A percentile compares a stretch with the other conserved stretches of the same genome.
These are phyloP conservation scores for Percina caprodes DNA, from an alignment of 2,113 vertebrate species.

Conservation along the genomic window DNA sequence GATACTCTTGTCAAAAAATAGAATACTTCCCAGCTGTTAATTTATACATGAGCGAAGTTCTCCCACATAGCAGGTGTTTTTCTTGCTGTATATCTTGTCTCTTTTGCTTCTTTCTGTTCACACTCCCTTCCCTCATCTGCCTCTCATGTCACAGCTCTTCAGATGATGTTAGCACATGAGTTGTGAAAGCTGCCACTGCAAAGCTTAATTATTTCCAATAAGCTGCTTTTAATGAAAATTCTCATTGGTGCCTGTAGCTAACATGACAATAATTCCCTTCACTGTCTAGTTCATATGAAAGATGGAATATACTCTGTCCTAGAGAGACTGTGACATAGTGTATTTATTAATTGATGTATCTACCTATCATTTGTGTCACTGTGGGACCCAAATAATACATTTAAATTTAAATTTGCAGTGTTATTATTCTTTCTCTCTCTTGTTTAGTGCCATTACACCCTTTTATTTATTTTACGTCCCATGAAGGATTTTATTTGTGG, in stretches of 20 bases:
- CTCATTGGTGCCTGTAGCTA: constrained; percentile 12
- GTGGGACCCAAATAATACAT: neutral
- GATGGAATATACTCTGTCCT: neutral
- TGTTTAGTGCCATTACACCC: neutral
- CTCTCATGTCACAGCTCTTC: constrained; percentile 33
- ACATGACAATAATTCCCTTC: constrained; percentile 1
- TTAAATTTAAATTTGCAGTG: neutral
- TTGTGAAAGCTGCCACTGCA: constrained; percentile 27
- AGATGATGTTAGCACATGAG: constrained; percentile 21
- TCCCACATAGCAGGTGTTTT: constrained; percentile 45
- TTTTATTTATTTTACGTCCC: neutral
- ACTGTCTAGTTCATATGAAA: neutral
- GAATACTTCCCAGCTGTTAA: constrained; percentile 27
- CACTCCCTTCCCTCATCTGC: constrained; percentile 20
- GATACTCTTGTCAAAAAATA: constrained; percentile 12
- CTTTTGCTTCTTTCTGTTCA: constrained; percentile 13
- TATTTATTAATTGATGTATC: neutral
- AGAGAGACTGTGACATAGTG: neutral
- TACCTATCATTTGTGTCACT: neutral
- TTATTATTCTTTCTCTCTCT: neutral
- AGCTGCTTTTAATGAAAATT: constrained; percentile 29
- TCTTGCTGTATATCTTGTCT: constrained; percentile 12
- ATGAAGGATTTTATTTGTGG: neutral
- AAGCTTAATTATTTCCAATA: constrained; percentile 42
- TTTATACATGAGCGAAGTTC: constrained; percentile 30